phyloP scores from a whole-genome alignment of 2,113 vertebrate species.

The Dissostichus mawsoni region DNA sequence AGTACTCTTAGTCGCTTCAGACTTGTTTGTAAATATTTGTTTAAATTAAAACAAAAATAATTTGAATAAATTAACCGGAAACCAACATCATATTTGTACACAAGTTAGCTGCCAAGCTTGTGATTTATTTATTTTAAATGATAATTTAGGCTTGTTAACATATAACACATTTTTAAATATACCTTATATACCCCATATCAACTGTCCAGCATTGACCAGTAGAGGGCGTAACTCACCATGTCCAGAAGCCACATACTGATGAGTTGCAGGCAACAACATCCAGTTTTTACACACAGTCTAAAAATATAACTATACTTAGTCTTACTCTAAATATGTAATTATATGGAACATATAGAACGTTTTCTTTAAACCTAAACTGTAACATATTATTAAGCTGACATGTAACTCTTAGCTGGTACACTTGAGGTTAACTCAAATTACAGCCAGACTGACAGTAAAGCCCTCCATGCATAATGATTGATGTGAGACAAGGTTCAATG shows the following conservation, averaged over 20 bases:
- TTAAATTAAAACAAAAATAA: background rate
- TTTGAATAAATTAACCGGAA: background rate
- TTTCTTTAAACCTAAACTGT: slow-evolving; percentile 21
- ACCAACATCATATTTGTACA: background rate
- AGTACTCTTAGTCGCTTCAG: too few species aligned
- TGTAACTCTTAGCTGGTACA: background rate
- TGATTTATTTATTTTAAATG: background rate
- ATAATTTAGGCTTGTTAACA: background rate
- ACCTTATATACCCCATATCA: too few species aligned
- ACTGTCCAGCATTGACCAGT: slow-evolving; percentile 12
- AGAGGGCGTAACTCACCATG: slow-evolving; percentile 31
- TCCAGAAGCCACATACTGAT: background rate
- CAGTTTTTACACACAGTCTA: background rate
- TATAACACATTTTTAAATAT: too few species aligned
- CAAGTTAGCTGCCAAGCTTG: background rate
- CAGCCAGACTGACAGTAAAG: background rate
- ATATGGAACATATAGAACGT: background rate
- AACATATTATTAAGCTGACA: slow-evolving; percentile 1
- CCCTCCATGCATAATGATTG: background rate
- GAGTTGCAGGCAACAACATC: background rate
- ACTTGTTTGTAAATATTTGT: background rate
- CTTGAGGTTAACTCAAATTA: slow-evolving; percentile 14
- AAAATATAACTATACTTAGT: slow-evolving; percentile 16
- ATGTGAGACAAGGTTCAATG: slow-evolving; percentile 2
- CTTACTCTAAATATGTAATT: background rate